Percentiles rank a stretch among this genome's conserved stretches.
These are phyloP conservation scores for Neodon shergylaensis DNA, from an alignment of 2,113 vertebrate genomes.

Conservation along the genomic window DNA sequence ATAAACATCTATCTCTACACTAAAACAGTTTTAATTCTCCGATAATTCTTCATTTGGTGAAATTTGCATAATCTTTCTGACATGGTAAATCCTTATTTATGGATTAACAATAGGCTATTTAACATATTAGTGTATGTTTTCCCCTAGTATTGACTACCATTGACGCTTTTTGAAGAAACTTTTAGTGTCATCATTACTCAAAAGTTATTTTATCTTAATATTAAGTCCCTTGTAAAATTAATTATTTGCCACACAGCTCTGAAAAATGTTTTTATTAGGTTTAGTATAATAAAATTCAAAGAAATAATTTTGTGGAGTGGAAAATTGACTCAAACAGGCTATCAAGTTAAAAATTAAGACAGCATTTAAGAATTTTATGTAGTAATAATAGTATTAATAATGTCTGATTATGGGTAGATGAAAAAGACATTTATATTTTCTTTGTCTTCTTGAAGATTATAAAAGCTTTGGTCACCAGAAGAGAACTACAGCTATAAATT, in stretches of 20 bases:
- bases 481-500: neutral
- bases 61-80: neutral
- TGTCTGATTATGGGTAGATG: neutral
- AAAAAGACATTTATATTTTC: neutral
- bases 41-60: neutral
- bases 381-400: neutral
- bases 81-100: neutral
- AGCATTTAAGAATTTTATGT: neutral
- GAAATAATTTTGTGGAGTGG: neutral
- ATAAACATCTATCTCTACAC: neutral
- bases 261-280: neutral
- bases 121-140: neutral
- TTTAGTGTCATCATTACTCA: neutral
- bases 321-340: neutral
- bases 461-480: neutral
- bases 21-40: neutral
- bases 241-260: neutral
- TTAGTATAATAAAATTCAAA: neutral
- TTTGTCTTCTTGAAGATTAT: neutral
- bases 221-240: neutral
- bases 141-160: neutral
- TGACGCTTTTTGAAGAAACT: neutral
- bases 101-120: neutral
- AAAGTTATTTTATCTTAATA: neutral
- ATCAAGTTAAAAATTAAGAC: slow-evolving; percentile 10